These are phyloP conservation scores for Acrobasis suavella DNA, from an alignment of 2,888 invertebrate genomes.

Conservation along the genomic window DNA sequence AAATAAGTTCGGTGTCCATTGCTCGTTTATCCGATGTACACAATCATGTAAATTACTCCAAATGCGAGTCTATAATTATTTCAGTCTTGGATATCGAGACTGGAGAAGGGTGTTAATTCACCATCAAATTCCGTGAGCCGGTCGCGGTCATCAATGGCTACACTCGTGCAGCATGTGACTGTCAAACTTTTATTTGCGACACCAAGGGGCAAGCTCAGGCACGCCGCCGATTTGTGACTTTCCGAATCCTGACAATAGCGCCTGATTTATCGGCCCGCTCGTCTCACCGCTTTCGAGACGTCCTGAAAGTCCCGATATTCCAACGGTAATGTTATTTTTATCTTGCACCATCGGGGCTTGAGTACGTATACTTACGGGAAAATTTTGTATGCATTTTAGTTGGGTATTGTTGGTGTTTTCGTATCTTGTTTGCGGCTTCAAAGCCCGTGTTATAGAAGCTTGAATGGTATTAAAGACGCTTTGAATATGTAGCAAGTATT, in stretches of 20 bases:
- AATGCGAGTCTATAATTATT: too few relatives aligned
- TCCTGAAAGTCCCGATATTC: constrained; percentile 24
- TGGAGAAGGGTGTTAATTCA: too few relatives aligned
- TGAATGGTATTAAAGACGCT: neutral
- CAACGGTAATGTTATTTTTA: constrained; percentile 23
- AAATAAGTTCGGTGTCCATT: too few relatives aligned
- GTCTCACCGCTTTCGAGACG: constrained; percentile 20
- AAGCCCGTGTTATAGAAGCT: neutral
- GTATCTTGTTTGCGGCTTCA: constrained; percentile 17
- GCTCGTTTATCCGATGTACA: too few relatives aligned
- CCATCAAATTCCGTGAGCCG: too few relatives aligned
- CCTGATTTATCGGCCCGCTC: constrained; percentile 53
- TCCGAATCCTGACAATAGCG: constrained; percentile 57
- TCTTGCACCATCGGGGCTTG: constrained; percentile 22
- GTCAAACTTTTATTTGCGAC: constrained; percentile 29
- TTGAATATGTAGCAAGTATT: neutral
- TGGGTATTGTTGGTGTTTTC: constrained; percentile 15
- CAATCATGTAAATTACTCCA: too few relatives aligned
- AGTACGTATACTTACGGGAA: constrained; percentile 17
- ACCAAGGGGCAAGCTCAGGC: constrained; percentile 22
- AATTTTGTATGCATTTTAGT: constrained; percentile 23
- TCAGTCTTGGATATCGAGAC: too few relatives aligned
- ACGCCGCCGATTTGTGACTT: constrained; percentile 30
- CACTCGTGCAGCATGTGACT: constrained; percentile 3
- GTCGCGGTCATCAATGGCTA: neutral